phyloP scores from a whole-genome alignment of 1,140 invertebrate species.

The Drosophila hydei region DNA sequence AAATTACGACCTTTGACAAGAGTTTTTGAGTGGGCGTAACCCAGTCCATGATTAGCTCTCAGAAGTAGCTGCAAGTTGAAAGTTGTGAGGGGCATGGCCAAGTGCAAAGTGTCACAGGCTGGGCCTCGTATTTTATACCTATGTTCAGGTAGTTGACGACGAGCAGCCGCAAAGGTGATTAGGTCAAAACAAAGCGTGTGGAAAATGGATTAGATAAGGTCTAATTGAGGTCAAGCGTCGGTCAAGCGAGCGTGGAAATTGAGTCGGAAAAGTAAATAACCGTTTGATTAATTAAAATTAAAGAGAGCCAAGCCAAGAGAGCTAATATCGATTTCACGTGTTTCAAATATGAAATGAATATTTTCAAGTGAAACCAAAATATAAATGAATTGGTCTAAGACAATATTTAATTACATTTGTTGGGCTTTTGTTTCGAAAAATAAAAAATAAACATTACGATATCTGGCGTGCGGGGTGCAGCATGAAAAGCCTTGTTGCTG shows the following conservation, averaged over 20 bases:
- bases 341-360: too few species aligned
- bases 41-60: constrained; percentile 68
- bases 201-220: constrained; percentile 64
- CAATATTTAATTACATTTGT: constrained; percentile 1
- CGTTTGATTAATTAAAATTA: constrained; percentile 13
- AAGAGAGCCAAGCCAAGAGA: background rate
- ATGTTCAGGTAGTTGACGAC: constrained; percentile 50
- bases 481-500: background rate
- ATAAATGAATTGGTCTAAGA: too few species aligned
- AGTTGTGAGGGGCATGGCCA: constrained; percentile 39
- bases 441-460: background rate
- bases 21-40: constrained; percentile 49
- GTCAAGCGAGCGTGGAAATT: constrained; percentile 31
- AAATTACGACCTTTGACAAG: background rate
- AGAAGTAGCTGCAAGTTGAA: constrained; percentile 28
- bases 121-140: constrained; percentile 42
- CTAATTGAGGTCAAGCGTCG: constrained; percentile 73
- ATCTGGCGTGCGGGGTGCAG: background rate
- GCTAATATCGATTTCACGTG: background rate
- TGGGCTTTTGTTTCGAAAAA: constrained; percentile 6
- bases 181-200: constrained; percentile 61
- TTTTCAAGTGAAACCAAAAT: too few species aligned
- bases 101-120: constrained; percentile 63
- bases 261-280: constrained; percentile 21
- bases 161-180: constrained; percentile 59